Percentiles rank a stretch among this genome's conserved stretches.
Conservation (phyloP, 1,140 invertebrate genomes). For the Phenacoccus solenopsis region DNA sequence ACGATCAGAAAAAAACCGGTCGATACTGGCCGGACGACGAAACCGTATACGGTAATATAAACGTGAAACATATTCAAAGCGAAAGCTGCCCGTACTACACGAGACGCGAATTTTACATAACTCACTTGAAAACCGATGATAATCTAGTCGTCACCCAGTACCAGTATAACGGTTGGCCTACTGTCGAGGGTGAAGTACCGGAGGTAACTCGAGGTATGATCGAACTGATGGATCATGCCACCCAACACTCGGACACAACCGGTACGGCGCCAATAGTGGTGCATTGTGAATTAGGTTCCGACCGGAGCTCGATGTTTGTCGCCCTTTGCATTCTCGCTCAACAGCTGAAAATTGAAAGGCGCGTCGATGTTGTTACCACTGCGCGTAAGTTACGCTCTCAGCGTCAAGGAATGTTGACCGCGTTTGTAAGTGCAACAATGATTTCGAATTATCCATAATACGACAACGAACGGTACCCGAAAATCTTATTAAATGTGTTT, state of each 20-base stretch:
- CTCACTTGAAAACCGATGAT: constrained; percentile 62
- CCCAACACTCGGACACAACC: constrained; percentile 29
- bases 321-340: constrained; percentile 71
- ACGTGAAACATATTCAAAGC: constrained; percentile 70
- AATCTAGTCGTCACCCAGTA: constrained; percentile 62
- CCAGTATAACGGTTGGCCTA: constrained; percentile 81
- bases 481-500: no score
- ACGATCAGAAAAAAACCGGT: constrained; percentile 63
- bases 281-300: constrained; percentile 73
- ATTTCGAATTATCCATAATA: no score
- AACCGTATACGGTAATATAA: constrained; percentile 64
- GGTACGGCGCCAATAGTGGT: constrained; percentile 50
- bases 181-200: constrained; percentile 71
- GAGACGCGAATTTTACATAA: constrained; percentile 63
- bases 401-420: constrained; percentile 65
- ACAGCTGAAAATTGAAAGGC: constrained; percentile 63
- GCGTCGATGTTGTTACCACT: constrained; percentile 73
- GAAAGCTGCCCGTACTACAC: constrained; percentile 80
- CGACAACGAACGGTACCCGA: no score
- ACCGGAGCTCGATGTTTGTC: constrained; percentile 78
- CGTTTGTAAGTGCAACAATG: constrained; percentile 49
- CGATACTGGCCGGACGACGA: constrained; percentile 88
- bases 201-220: constrained; percentile 70
- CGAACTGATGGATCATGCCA: constrained; percentile 56
- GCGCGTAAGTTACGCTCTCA: constrained; percentile 71